Evolutionary conservation across 2,113 vertebrate genomes (phyloP), one percentile per base, ranked within the genome.

Genomic region (Serilophus lunatus): DNA sequence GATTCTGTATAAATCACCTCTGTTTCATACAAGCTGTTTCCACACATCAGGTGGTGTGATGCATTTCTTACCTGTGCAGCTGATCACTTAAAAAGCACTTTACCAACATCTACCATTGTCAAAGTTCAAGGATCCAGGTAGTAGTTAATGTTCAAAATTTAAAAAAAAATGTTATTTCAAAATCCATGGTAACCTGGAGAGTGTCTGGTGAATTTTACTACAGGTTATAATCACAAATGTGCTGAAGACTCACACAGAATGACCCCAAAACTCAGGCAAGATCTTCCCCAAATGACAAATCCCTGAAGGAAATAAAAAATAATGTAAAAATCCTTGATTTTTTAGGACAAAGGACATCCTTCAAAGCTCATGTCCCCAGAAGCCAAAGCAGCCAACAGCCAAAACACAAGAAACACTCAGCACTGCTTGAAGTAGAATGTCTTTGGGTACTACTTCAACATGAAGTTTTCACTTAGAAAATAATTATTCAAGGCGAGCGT

Each of bases 151-250:
- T 29, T 31, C 31, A 54, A 79, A 80, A 64, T 2, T 2, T 24
- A 54, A 66, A 51, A 26, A 24, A 61, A 93, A 40, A 40, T 1
- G 8, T 28, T 50, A 23, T 28, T 81, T 83, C 16, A 74, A 72
- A 77, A 60, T 26, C 24, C 18, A 9, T 1, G 9, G n/a, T 14
- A 91, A 77, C 8, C 5, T 56, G 40, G 25, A 54, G 4, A 0
- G 0, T 2, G 9, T 6, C 9, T 61, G 56, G 60, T 9, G 70
- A 54, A 31, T 66, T 66, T 50, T 85, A 7, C 44, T 64, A 5
- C 26, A 79, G 29, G 33, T 6, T 56, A 26, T 20, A 26, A 69
- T 12, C 33, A 36, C 3, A 69, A 18, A 17, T 6, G 13, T 50
- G 44, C 24, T 42, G 17, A 68, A 72, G 9, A 68, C 47, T 9